Evolutionary conservation across 1,140 invertebrate genomes (phyloP).

Genomic region (Drosophila triauraria): DNA sequence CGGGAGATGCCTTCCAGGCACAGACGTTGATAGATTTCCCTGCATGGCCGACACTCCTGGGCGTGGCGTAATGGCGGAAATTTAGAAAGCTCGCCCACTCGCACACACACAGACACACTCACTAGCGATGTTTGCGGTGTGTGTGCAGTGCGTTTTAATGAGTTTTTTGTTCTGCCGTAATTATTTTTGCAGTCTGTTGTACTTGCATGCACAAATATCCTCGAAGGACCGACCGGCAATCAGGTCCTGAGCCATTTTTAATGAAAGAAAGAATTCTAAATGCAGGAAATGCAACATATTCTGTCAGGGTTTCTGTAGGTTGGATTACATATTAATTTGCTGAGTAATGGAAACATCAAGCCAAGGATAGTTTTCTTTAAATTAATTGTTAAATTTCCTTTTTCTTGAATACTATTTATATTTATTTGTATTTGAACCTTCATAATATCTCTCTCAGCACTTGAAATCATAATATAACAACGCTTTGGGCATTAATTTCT

Average conservation of each 20-base stretch:
- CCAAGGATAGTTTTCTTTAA: not conserved
- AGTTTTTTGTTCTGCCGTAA: constrained; percentile 72
- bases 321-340: constrained; percentile 2
- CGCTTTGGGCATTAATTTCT: no score
- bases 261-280: constrained; percentile 45
- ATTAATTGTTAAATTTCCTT: not conserved
- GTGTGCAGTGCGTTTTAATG: constrained; percentile 68
- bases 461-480: no score
- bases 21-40: constrained; percentile 78
- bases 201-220: constrained; percentile 44
- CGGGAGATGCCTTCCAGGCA: constrained; percentile 45
- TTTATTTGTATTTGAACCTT: no score
- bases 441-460: no score
- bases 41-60: constrained; percentile 37
- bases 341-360: not conserved
- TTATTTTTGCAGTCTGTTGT: constrained; percentile 60
- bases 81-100: constrained; percentile 28
- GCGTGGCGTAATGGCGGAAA: constrained; percentile 18
- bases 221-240: constrained; percentile 32
- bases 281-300: constrained; percentile 21
- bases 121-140: constrained; percentile 50
- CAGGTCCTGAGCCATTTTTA: constrained; percentile 37
- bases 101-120: constrained; percentile 13
- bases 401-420: no score
- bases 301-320: not conserved